Evolutionary conservation across 1,140 invertebrate species (phyloP).

Genomic region (Bradynema listronoti): DNA sequence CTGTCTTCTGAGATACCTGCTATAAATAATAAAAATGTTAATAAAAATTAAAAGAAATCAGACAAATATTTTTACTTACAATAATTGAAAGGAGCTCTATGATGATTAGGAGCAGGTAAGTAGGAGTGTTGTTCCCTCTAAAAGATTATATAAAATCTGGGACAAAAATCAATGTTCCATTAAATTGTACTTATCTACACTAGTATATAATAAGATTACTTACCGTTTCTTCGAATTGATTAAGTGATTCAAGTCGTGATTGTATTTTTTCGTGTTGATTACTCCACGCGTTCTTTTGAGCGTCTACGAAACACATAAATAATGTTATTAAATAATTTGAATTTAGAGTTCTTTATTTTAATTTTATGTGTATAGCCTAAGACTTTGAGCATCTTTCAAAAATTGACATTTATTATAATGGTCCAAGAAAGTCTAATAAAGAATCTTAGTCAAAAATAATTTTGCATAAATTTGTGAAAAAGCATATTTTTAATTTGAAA

Average conservation of each 20-base stretch:
- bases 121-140: slow-evolving; percentile 10
- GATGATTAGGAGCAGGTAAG: slow-evolving; percentile 26
- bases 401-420: too few species aligned
- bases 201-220: slow-evolving; percentile 19
- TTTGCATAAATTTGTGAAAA: too few species aligned
- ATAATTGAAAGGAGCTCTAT: slow-evolving; percentile 52
- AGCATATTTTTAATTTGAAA: too few species aligned
- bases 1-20: slow-evolving; percentile 90
- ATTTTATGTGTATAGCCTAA: too few species aligned
- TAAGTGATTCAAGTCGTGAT: slow-evolving; percentile 80
- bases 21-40: slow-evolving; percentile 59
- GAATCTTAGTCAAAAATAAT: too few species aligned
- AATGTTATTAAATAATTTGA: too few species aligned
- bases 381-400: too few species aligned
- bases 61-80: slow-evolving; percentile 38
- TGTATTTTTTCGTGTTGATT: slow-evolving; percentile 83
- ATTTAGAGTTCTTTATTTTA: too few species aligned
- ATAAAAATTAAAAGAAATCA: slow-evolving; percentile 3
- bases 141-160: too few species aligned
- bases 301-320: slow-evolving; percentile 64
- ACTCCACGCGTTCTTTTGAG: slow-evolving; percentile 70
- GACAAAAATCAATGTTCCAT: background rate
- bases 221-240: slow-evolving; percentile 77
- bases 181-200: background rate
- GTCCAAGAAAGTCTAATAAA: too few species aligned